Conservation (phyloP, 2,888 invertebrate genomes). For the Euzophera pinguis region DNA sequence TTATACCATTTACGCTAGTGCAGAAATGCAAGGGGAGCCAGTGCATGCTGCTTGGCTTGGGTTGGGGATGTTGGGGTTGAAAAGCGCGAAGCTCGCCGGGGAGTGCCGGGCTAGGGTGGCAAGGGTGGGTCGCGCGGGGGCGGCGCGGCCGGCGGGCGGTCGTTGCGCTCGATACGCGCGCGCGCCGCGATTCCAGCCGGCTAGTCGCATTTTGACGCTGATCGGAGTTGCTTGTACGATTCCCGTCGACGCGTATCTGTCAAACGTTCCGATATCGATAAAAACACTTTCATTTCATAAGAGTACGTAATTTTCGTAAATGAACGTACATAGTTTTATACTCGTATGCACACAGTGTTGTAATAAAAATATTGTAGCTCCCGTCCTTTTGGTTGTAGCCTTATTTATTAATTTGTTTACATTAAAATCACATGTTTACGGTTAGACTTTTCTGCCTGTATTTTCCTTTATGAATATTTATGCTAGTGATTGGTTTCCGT, state of each 20-base stretch:
- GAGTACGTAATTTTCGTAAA: conserved; percentile 54
- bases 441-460: conserved; percentile 29
- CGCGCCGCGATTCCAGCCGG: conserved; percentile 53
- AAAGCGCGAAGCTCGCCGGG: conserved; percentile 34
- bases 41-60: conserved; percentile 31
- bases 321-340: conserved; percentile 10
- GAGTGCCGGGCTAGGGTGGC: conserved; percentile 54
- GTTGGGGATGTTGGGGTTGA: conserved; percentile 22
- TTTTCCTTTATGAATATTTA: background rate
- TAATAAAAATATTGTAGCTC: conserved; percentile 23
- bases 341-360: background rate
- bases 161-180: conserved; percentile 74
- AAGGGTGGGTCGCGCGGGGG: conserved; percentile 56
- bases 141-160: conserved; percentile 45
- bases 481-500: background rate
- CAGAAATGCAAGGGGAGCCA: conserved; percentile 28
- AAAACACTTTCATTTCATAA: conserved; percentile 43
- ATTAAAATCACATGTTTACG: conserved; percentile 60
- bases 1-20: background rate
- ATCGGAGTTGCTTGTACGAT: conserved; percentile 42
- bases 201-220: conserved; percentile 69
- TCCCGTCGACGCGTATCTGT: conserved; percentile 47
- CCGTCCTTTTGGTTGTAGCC: background rate
- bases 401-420: conserved; percentile 59
- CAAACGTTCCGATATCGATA: conserved; percentile 67